phyloP scores from a whole-genome alignment of 92 coral and sea anemone species.

The Epizoanthus scotinus region DNA sequence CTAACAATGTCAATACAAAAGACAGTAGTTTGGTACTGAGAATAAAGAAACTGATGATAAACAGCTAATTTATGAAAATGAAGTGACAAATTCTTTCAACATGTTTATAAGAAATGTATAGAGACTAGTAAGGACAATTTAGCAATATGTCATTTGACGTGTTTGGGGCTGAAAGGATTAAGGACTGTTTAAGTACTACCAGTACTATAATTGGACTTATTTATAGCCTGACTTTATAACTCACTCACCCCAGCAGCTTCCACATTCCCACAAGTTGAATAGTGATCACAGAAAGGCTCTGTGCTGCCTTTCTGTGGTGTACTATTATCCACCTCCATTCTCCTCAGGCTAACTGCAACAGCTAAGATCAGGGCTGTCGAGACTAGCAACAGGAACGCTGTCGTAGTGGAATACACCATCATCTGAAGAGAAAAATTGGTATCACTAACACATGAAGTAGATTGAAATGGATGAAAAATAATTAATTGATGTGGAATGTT shows the following conservation, averaged over 20 bases:
- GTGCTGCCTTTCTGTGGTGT: not conserved
- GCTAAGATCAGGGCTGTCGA: conserved; percentile 87
- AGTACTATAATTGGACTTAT: not conserved
- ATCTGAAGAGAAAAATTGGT: conserved; percentile 50
- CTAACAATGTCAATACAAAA: too few species aligned
- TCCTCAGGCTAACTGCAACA: conserved; percentile 52
- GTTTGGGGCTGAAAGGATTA: too few species aligned
- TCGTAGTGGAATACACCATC: conserved; percentile 79
- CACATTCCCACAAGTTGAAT: conserved; percentile 74
- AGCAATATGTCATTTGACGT: too few species aligned
- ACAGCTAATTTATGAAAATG: too few species aligned
- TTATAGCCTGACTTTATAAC: too few species aligned
- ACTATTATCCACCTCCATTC: conserved; percentile 14
- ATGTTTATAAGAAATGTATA: too few species aligned
- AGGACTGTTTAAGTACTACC: not conserved
- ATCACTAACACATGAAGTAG: not conserved
- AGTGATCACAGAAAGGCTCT: not conserved
- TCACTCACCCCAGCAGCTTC: conserved; percentile 95
- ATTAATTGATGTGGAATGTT: not conserved
- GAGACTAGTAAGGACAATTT: too few species aligned
- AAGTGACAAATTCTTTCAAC: too few species aligned
- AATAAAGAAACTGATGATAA: too few species aligned
- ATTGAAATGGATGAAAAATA: not conserved
- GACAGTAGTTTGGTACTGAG: too few species aligned
- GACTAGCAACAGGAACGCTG: conserved; percentile 78